Percentiles rank a stretch among this genome's conserved stretches.
Conservation (phyloP, 1,140 invertebrate genomes). For the Cotesia chilonis region DNA sequence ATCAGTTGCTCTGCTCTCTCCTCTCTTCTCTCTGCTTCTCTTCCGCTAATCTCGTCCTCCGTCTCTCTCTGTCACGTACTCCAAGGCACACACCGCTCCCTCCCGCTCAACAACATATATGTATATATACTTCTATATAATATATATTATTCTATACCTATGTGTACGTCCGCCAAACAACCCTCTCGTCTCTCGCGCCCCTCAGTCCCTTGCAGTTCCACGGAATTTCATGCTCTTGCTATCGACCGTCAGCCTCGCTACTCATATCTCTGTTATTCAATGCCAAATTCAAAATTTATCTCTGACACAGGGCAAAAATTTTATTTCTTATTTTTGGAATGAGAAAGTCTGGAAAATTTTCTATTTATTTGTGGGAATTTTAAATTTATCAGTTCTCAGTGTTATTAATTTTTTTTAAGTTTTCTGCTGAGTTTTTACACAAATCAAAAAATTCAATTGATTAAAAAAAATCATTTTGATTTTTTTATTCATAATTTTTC, state of each 20-base stretch:
- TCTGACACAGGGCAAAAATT: neutral
- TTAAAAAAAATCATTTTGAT: too few relatives aligned
- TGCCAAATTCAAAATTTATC: neutral
- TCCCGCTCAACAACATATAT: neutral
- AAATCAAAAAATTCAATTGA: too few relatives aligned
- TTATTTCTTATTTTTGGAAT: too few relatives aligned
- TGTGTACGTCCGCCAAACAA: conserved; percentile 48
- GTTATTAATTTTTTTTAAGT: too few relatives aligned
- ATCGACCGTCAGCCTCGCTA: conserved; percentile 29
- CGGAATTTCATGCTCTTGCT: conserved; percentile 16
- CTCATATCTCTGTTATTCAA: conserved; percentile 13
- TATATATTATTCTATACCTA: conserved; percentile 39
- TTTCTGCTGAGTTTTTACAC: too few relatives aligned
- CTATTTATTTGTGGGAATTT: too few relatives aligned
- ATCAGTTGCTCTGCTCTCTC: conserved; percentile 41
- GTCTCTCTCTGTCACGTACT: conserved; percentile 12
- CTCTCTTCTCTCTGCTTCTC: conserved; percentile 42
- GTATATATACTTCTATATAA: neutral
- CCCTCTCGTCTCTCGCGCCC: conserved; percentile 3
- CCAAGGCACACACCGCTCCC: conserved; percentile 5
- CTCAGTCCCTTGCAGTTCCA: conserved; percentile 38
- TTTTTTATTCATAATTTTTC: too few relatives aligned
- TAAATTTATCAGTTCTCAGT: too few relatives aligned
- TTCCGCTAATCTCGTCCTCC: conserved; percentile 1
- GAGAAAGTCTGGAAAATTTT: too few relatives aligned